Conservation (phyloP, 2,797 vertebrate genomes). For the Lophius americanus region DNA sequence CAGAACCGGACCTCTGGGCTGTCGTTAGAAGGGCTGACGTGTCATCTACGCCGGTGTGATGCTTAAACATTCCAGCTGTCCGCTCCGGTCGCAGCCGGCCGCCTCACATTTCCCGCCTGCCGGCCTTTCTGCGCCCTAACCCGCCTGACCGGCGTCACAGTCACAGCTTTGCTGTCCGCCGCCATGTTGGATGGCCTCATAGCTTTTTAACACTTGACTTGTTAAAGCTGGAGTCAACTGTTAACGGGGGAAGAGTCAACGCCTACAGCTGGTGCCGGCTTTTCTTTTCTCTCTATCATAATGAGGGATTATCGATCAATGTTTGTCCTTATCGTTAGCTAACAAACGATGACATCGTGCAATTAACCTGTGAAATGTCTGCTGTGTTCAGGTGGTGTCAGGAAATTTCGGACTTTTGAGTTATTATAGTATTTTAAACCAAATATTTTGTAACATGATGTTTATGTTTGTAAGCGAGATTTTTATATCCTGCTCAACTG, state of each 20-base stretch:
- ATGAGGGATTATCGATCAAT: no score
- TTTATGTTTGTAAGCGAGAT: no score
- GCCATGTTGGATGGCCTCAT: background rate
- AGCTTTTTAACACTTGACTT: background rate
- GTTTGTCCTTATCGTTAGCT: no score
- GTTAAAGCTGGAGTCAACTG: background rate
- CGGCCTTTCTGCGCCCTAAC: conserved; percentile 30
- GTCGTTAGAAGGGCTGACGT: conserved; percentile 42
- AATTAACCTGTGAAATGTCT: no score
- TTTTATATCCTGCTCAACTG: no score
- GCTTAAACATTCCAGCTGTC: conserved; percentile 61
- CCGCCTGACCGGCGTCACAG: conserved; percentile 30
- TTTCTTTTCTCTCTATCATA: no score
- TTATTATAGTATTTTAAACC: no score
- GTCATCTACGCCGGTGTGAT: conserved; percentile 50
- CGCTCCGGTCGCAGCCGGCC: conserved; percentile 44
- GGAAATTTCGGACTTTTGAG: no score
- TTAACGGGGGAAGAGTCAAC: background rate
- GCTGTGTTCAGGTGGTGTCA: no score
- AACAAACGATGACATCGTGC: no score
- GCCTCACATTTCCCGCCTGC: conserved; percentile 48
- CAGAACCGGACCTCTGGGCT: conserved; percentile 20
- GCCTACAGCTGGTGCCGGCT: no score
- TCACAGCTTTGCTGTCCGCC: background rate
- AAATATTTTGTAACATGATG: no score